Evolutionary conservation across 1,140 invertebrate genomes (phyloP).

Genomic region (Pantala flavescens): DNA sequence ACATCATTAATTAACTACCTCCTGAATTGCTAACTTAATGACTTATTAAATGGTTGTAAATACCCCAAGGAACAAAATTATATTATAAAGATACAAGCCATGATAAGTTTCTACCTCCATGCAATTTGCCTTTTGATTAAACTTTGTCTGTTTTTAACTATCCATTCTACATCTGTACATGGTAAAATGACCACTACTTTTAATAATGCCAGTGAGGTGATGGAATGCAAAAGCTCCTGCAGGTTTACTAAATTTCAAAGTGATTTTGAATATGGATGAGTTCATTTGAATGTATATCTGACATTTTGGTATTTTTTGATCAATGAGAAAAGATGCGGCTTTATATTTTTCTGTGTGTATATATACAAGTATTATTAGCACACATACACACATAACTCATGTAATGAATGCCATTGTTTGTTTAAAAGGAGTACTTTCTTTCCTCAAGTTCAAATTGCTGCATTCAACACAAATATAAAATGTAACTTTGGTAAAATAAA

Average conservation of each 20-base stretch:
- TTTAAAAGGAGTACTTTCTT: neutral
- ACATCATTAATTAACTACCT: too few species aligned
- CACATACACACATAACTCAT: neutral
- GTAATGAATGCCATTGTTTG: slow-evolving; percentile 1
- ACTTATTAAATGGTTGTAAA: too few species aligned
- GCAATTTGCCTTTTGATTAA: too few species aligned
- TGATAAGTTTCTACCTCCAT: too few species aligned
- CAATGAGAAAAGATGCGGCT: neutral
- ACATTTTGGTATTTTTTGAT: neutral
- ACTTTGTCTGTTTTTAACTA: too few species aligned
- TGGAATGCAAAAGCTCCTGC: neutral
- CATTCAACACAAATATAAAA: too few species aligned
- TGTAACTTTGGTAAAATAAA: too few species aligned
- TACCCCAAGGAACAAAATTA: too few species aligned
- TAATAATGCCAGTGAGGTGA: neutral
- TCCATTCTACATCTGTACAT: too few species aligned
- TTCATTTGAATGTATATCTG: neutral
- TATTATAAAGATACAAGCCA: too few species aligned
- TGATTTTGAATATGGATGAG: neutral
- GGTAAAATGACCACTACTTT: neutral
- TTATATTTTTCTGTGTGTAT: neutral
- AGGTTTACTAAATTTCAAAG: neutral
- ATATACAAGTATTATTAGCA: neutral
- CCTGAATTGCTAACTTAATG: too few species aligned
- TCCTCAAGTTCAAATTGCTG: too few species aligned